These are phyloP conservation scores for Charina bottae DNA, from an alignment of 2,113 vertebrate genomes.

Conservation along the genomic window DNA sequence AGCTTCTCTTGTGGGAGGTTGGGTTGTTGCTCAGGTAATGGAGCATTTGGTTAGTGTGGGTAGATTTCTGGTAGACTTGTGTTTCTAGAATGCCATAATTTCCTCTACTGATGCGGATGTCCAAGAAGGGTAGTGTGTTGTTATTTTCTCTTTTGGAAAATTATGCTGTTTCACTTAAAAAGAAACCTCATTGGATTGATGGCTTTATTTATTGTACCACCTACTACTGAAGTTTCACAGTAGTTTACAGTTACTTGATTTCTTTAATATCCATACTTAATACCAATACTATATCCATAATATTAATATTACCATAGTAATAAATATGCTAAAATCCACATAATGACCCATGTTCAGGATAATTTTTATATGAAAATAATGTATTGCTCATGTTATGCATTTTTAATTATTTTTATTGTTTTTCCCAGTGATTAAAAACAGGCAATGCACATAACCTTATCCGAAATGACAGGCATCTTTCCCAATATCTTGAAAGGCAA, in stretches of 20 bases:
- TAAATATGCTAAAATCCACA: not conserved
- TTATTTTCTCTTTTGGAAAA: not conserved
- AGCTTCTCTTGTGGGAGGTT: too few species aligned
- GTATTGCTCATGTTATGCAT: not conserved
- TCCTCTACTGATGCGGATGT: too few species aligned
- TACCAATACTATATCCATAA: not conserved
- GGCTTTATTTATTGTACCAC: not conserved
- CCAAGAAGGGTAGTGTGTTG: too few species aligned
- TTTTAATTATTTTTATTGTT: not conserved
- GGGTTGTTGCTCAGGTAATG: too few species aligned
- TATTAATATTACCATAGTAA: not conserved
- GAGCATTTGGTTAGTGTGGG: too few species aligned
- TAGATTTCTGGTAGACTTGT: too few species aligned
- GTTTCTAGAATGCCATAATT: too few species aligned
- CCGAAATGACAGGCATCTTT: not conserved
- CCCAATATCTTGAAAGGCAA: not conserved
- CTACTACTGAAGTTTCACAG: not conserved
- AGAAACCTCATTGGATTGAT: not conserved
- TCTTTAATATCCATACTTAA: not conserved
- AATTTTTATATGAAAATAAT: not conserved
- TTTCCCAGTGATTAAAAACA: not conserved
- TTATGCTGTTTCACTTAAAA: not conserved
- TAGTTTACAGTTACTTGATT: not conserved
- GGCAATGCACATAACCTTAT: not conserved
- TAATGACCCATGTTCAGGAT: not conserved